phyloP scores from a whole-genome alignment of 2,888 invertebrate genomes.

The Lumbricus terrestris region DNA sequence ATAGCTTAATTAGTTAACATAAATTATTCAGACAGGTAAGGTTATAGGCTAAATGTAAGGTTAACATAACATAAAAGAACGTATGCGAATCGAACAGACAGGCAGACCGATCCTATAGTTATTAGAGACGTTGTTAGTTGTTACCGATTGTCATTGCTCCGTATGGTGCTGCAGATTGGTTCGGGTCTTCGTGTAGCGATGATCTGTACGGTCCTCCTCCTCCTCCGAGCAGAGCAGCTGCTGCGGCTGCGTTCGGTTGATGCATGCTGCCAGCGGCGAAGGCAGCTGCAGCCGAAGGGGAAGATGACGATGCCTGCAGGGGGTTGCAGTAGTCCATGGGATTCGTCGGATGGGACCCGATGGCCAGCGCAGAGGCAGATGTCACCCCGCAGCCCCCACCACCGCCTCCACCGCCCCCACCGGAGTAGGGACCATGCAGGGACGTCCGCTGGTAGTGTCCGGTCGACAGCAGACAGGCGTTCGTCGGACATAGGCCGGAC shows the following conservation, averaged over 20 bases:
- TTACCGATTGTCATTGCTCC: neutral
- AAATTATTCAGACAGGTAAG: too few relatives aligned
- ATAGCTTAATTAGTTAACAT: too few relatives aligned
- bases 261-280: neutral
- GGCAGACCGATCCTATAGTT: neutral
- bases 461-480: neutral
- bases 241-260: neutral
- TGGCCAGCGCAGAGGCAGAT: neutral
- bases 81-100: neutral
- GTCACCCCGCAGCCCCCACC: neutral
- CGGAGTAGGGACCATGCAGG: neutral
- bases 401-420: neutral
- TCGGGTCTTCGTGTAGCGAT: neutral
- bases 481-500: neutral
- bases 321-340: slow-evolving; percentile 3
- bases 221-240: neutral
- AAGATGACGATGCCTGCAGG: neutral
- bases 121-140: neutral
- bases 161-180: too few relatives aligned
- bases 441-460: neutral
- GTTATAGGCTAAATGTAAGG: too few relatives aligned
- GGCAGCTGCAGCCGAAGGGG: neutral
- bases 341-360: neutral
- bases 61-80: neutral
- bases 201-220: too few relatives aligned